Conservation (phyloP, 2,888 invertebrate species). For the Diplolepis rosae region DNA sequence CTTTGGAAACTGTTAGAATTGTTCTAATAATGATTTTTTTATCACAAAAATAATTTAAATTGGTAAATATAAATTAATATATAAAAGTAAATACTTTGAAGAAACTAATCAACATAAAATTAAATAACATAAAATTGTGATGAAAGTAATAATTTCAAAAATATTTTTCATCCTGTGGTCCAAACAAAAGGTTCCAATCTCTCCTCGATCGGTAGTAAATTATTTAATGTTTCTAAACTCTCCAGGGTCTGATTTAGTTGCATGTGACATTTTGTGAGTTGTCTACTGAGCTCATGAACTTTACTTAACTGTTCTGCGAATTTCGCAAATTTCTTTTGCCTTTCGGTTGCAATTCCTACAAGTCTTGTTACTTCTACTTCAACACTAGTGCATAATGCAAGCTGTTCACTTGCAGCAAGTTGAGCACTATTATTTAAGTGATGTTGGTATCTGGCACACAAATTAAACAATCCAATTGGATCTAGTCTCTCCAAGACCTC, state of each 20-base stretch:
- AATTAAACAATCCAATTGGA: constrained; percentile 81
- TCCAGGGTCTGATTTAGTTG: constrained; percentile 89
- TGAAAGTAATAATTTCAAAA: background rate
- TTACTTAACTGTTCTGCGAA: constrained; percentile 90
- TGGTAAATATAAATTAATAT: too few species aligned
- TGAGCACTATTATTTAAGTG: constrained; percentile 89
- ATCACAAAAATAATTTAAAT: background rate
- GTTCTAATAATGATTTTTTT: too few species aligned
- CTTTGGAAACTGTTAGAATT: too few species aligned
- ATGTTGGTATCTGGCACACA: constrained; percentile 88
- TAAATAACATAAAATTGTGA: background rate
- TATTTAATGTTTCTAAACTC: constrained; percentile 89
- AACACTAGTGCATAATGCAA: constrained; percentile 82
- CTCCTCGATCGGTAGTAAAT: constrained; percentile 86
- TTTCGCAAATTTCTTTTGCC: constrained; percentile 88
- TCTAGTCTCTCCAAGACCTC: constrained; percentile 88
- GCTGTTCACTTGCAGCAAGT: constrained; percentile 87
- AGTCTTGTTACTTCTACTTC: constrained; percentile 84
- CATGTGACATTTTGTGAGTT: constrained; percentile 87
- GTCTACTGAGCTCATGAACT: constrained; percentile 88
- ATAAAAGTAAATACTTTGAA: background rate
- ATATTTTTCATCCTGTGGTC: constrained; percentile 80
- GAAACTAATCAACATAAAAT: background rate
- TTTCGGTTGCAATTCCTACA: constrained; percentile 82
- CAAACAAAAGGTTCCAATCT: constrained; percentile 92